Evolutionary conservation across 1,140 invertebrate species (phyloP), one percentile per base, ranked within the genome.

Genomic region (Brachystomella parvula): DNA sequence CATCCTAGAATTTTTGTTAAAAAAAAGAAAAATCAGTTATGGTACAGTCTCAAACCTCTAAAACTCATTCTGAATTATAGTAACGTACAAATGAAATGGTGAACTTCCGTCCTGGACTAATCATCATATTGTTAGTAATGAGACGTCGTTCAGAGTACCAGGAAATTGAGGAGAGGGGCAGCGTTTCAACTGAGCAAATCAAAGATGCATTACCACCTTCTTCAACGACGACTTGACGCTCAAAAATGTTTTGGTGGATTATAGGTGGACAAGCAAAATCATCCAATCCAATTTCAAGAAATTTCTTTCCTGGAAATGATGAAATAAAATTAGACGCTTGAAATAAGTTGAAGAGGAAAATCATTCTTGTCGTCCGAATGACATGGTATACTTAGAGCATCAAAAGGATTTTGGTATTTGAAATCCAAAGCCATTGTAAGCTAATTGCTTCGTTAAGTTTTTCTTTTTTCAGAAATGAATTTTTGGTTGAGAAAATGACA

Each of bases 241-340:
- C 87, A 12, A 86, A 82, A 19, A 87, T 85, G 19, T n/a, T 32
- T 29, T 57, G 44, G 66, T 88, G 76, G 70, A 94, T 86, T 75
- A 90, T 85, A 19, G 92, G 92, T 47, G 86, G 85, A 73, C 92
- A 94, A 6, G 91, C 91, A 74, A 94, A 92, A 71, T 94, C 89
- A 63, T 92, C 88, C 24, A 89, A 80, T 9, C 84, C 78, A 24
- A 94, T 78, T 15, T 92, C 87, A 6, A 83, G 83, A 76, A 93
- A 90, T 1, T 83, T 47, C 32, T 71, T 64, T 24, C 72, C 72
- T 69, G 73, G 28, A 56, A 24, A 24, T 17, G n/a, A n/a, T n/a
- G 12, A 53, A 53, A 53, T 53, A 24, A 26, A 53, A 53, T 15
- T 53, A 26, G 24, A 44, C 9, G 39, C 9, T 44, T 44, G 39